Conservation (phyloP, 2,888 invertebrate genomes). For the Chrysodeixis includens region DNA sequence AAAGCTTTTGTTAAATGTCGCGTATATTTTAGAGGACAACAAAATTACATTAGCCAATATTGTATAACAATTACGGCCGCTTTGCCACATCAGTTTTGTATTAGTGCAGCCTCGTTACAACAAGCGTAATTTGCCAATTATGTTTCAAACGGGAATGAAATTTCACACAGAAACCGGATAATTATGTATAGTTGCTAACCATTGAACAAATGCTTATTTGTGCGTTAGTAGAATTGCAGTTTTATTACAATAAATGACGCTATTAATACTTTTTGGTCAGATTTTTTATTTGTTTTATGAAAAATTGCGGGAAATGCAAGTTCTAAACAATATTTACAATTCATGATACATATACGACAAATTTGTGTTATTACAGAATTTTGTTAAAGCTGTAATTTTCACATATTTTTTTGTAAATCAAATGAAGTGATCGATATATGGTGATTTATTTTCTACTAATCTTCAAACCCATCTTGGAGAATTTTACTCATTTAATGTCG, state of each 20-base stretch:
- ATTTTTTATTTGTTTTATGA: background rate
- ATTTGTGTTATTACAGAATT: too few species aligned
- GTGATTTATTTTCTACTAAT: too few species aligned
- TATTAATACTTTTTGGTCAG: background rate
- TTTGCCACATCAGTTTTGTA: background rate
- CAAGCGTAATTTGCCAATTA: slow-evolving; percentile 10
- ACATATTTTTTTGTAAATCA: too few species aligned
- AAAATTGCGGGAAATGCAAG: background rate
- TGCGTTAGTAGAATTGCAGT: background rate
- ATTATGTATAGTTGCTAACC: slow-evolving; percentile 18
- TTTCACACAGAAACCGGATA: slow-evolving; percentile 6
- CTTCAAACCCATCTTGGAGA: too few species aligned
- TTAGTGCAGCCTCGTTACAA: background rate
- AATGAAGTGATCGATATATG: too few species aligned
- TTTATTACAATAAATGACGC: background rate
- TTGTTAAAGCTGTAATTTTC: too few species aligned
- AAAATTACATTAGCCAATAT: background rate
- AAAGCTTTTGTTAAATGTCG: too few species aligned
- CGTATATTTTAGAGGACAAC: too few species aligned
- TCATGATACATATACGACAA: too few species aligned
- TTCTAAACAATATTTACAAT: too few species aligned
- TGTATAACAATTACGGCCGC: background rate
- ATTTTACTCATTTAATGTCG: too few species aligned
- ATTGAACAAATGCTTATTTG: slow-evolving; percentile 7
- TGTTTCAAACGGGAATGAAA: slow-evolving; percentile 1